A percentile compares a stretch with the other conserved stretches of the same genome.
phyloP scores from a whole-genome alignment of 1,140 invertebrate genomes.

The Portunus trituberculatus region DNA sequence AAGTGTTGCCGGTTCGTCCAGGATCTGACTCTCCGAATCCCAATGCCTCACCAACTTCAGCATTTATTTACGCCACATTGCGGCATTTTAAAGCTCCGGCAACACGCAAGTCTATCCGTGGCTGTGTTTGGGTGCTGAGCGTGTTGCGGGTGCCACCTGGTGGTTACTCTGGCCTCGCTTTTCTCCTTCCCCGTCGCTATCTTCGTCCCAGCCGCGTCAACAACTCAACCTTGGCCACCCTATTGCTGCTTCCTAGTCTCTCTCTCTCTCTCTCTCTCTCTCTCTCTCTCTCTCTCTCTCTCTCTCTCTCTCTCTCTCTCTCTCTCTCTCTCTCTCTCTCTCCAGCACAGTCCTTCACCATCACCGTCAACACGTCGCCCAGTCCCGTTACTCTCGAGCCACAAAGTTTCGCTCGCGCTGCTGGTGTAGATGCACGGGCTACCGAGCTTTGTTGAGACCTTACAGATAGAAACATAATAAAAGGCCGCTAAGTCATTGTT shows the following conservation, averaged over 20 bases:
- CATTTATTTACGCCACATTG: too few species aligned
- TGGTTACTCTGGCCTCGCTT: not conserved
- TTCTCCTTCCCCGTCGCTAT: not conserved
- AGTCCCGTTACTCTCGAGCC: not conserved
- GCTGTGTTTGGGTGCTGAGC: too few species aligned
- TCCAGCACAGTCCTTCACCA: not conserved
- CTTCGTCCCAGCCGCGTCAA: not conserved
- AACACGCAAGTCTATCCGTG: too few species aligned
- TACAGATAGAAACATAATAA: conserved; percentile 2
- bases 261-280: conserved; percentile 68
- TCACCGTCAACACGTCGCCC: not conserved
- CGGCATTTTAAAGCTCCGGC: too few species aligned
- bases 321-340: not conserved
- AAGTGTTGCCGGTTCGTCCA: too few species aligned
- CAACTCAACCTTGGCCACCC: not conserved
- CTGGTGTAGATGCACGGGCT: not conserved
- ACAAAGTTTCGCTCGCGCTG: not conserved
- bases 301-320: conserved; percentile 32
- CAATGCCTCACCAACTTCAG: too few species aligned
- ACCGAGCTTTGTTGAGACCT: not conserved
- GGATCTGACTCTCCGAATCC: too few species aligned
- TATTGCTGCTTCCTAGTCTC: not conserved
- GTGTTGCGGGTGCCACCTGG: too few species aligned
- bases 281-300: conserved; percentile 60
- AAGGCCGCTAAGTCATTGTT: conserved; percentile 12